Evolutionary conservation across 2,113 vertebrate genomes (phyloP).

Genomic region (Rattus rattus): DNA sequence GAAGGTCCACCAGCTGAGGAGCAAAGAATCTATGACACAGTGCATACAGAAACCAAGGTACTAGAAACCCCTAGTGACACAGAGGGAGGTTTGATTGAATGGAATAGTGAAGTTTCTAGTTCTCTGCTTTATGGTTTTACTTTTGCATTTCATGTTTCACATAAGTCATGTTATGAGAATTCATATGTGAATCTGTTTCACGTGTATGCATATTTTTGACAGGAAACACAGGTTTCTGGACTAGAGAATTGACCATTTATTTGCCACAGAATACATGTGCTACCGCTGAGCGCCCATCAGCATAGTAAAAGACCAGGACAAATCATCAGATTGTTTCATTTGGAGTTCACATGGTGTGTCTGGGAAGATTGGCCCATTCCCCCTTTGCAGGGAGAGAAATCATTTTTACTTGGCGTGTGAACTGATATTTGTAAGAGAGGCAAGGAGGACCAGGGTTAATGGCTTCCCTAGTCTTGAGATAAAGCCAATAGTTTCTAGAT

Average conservation of each 20-base stretch:
- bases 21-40: not conserved
- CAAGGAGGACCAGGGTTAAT: not conserved
- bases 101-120: not conserved
- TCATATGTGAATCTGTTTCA: not conserved
- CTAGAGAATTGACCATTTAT: not conserved
- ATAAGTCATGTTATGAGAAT: not conserved
- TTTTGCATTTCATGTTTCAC: not conserved
- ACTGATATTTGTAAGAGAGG: not conserved
- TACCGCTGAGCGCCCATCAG: fast-evolving
- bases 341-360: not conserved
- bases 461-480: not conserved
- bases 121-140: not conserved
- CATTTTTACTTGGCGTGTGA: not conserved
- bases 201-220: not conserved
- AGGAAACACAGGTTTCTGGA: not conserved
- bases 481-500: not conserved
- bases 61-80: not conserved
- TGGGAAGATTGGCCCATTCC: not conserved
- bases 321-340: not conserved
- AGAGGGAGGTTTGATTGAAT: not conserved
- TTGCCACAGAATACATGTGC: not conserved
- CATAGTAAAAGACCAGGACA: not conserved
- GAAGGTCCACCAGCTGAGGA: not conserved
- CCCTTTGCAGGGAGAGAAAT: not conserved
- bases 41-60: not conserved